Base-by-base conservation (phyloP, 2,113 vertebrate species). In the Campylomormyrus tamandua region DNA sequence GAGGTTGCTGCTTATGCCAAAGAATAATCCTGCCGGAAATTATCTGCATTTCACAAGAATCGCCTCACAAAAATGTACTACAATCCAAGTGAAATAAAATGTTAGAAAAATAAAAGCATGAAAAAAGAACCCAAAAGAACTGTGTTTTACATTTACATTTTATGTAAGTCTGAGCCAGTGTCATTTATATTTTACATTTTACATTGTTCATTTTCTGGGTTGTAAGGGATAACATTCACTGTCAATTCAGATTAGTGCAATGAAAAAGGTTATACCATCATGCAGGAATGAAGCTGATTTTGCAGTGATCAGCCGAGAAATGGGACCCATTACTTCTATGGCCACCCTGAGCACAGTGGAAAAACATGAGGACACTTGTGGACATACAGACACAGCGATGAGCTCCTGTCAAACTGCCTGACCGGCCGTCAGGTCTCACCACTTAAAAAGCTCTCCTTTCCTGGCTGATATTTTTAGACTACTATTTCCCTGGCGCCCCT, bases 391-490 rank as follows among this genome's bases (percentile, higher is more conserved):
- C 53, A 45, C 87, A n/a, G 3, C 31, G 92, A 92, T 92, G 92
- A 92, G 90, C 42, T 91, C 92, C 93, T 92, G 91, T 94, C 91
- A 92, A 92, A 90, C 91, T 21, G 56, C 48, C 77, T 90, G 91
- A 3, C 92, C 85, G 90, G 46, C 92, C 89, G 92, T 92, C 92
- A 87, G 91, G 90, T 91, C 31, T 89, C 90, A 92, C 88, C 93
- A 87, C 53, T 91, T 89, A 91, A 91, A 93, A 94, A 93, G 93
- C 92, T 91, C 94, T 93, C 92, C 91, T 94, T 92, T 92, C 92
- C 90, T 91, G 89, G 89, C 93, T 95, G 70, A 92, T 96, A 95
- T 96, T 95, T 94, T 95, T 95, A 95, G 93, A 52, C 48, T 58
- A 92, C 92, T 92, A 90, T 83, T 89, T 91, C 91, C 39, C 87